Percentiles rank a stretch among this genome's conserved stretches.
phyloP scores from a whole-genome alignment of 2,888 invertebrate species.

The Malthinus seriepunctatus region DNA sequence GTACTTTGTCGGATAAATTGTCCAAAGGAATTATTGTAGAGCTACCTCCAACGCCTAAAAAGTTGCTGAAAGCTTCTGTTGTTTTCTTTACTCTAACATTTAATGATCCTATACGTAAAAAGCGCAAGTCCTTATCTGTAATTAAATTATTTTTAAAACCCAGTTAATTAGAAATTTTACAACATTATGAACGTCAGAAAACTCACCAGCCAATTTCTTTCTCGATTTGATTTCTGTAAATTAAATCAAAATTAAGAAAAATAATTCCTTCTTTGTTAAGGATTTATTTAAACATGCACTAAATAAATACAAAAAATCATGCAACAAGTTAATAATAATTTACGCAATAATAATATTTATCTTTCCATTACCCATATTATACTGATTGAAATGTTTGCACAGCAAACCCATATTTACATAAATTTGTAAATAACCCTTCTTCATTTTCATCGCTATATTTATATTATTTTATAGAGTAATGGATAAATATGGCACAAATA shows the following conservation, averaged over 20 bases:
- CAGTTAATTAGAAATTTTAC: slow-evolving; percentile 38
- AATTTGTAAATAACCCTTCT: no score
- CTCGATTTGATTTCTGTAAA: slow-evolving; percentile 74
- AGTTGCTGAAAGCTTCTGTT: slow-evolving; percentile 89
- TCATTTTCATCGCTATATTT: no score
- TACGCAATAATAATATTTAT: no score
- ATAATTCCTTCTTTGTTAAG: background rate
- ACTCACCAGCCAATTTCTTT: slow-evolving; percentile 71
- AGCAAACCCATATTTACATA: no score
- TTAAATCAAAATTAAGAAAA: slow-evolving; percentile 36
- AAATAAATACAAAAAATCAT: slow-evolving; percentile 5
- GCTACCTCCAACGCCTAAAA: slow-evolving; percentile 76
- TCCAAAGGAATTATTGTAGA: slow-evolving; percentile 49
- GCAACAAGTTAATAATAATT: no score
- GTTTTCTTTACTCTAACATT: slow-evolving; percentile 92
- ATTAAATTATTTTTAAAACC: no score
- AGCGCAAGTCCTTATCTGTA: slow-evolving; percentile 85
- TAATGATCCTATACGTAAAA: slow-evolving; percentile 88
- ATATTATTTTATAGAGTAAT: no score
- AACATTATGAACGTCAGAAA: slow-evolving; percentile 1
- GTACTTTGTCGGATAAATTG: slow-evolving; percentile 66
- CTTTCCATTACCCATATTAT: no score
- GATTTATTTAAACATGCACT: slow-evolving; percentile 13
- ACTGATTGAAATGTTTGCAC: no score
- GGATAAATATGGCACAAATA: no score